Base-by-base conservation (phyloP, 2,888 invertebrate species). In the Chalcosyrphus nemorum region DNA sequence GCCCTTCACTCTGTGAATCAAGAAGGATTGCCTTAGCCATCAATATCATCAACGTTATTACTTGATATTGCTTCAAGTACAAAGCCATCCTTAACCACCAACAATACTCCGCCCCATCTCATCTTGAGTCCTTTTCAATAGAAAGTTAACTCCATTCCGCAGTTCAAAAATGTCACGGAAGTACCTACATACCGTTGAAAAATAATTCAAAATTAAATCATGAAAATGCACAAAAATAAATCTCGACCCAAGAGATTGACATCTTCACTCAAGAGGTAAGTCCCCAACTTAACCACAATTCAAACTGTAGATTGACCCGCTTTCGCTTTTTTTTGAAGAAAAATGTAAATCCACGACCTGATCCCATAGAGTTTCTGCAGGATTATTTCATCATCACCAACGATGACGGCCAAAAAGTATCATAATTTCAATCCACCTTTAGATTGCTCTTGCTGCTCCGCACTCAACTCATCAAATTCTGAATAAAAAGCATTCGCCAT, bases 351-450 rank as follows among this genome's bases (percentile, higher is more conserved):
- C 61, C 7, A 11, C 38, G 19, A n/a, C 17, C 32, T 47, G 47
- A 70, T 63, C 54, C 47, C 32, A 15, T 3, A 38, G 29, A 38
- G 32, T 27, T 47, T 65, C 47, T 45, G 32, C 32, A 19, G 50
- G 63, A 65, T 81, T 76, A 76, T 77, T 76, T 70, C 65, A 75
- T 77, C 52, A 65, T 35, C 57, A 24, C 52, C 43, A n/a, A 45
- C 59, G 57, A 47, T 76, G 50, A 54, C 32, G 13, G 63, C 63
- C 50, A 41, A 52, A n/a, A 76, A 38, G 35, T 43, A 71, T 81
- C 63, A 71, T 71, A 77, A 81, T 71, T 52, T 45, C 76, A 76
- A 54, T 56, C 38, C 35, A 57, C 57, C 47, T 57, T 57, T 65
- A 57, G 41, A 56, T 52, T 29, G 43, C 45, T 61, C 4, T 11